Base-by-base conservation (phyloP, 1,140 invertebrate genomes). In the Tetramorium alpestre region DNA sequence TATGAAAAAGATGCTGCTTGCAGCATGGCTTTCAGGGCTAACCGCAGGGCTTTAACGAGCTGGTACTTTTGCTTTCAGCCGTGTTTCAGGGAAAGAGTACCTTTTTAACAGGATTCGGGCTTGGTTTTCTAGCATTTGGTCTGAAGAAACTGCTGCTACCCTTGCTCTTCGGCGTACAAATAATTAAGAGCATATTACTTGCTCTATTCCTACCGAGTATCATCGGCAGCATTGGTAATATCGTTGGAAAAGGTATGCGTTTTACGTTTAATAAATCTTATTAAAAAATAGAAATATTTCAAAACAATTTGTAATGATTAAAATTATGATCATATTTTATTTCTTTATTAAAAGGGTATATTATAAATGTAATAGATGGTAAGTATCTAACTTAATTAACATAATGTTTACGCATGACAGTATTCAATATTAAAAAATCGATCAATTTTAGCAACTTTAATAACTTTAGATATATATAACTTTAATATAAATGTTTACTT, bases 131-230 rank as follows among this genome's bases (percentile, higher is more conserved):
- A 96, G 97, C 97, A 28, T 97, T 97, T 91, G 97, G 97, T 51
- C 94, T 98, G 73, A 98, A 98, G 94, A 98, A 98, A 93, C 94
- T 98, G 73, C 96, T 98, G 91, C 95, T 98, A 90, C 98, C 98
- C 4, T 94, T 98, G 22, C 96, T 98, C 84, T 96, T 98, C 89
- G 97, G 97, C 1, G 96, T 96, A 3, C 97, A 98, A 95, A 96
- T 98, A 22, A 96, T 98, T 87, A 98, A 98, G 94, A 97, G 97
- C 25, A 96, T 98, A 13, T 94, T 98, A 7, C 96, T 98, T 5
- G 97, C 97, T 10, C 96, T 98, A 94, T 98, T 98, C 94, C 95
- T 98, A 90, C 98, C 98, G 1, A 97, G 97, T 76, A 97, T 98
- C 62, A 96, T 98, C 75, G 97, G 97, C 69, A 97, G 97, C 90